Evolutionary conservation across 2,888 invertebrate species (phyloP).

Genomic region (Pelosia muscerda): DNA sequence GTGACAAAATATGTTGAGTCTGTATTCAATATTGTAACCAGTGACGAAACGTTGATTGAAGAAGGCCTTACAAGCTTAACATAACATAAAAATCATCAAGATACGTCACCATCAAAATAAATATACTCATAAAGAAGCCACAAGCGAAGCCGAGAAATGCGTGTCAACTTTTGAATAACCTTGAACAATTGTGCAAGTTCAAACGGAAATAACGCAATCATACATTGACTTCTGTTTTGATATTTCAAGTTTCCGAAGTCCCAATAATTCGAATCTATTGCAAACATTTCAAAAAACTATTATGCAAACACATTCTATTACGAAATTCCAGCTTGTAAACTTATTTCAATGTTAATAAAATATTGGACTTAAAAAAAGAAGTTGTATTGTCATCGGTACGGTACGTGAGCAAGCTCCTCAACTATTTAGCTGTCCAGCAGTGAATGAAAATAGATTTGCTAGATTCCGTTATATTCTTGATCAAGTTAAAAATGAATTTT

Average conservation of each 20-base stretch:
- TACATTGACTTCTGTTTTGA: background rate
- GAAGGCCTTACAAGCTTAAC: background rate
- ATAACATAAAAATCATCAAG: background rate
- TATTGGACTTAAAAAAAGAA: background rate
- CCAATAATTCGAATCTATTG: background rate
- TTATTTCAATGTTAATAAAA: constrained; percentile 6
- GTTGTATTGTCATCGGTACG: background rate
- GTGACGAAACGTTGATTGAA: constrained; percentile 4
- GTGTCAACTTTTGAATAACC: background rate
- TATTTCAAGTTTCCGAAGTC: constrained; percentile 8
- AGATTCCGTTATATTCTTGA: background rate
- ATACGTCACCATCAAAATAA: background rate
- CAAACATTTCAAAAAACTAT: background rate
- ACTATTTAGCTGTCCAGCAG: background rate
- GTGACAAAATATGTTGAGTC: constrained; percentile 6
- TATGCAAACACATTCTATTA: background rate
- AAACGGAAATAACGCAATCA: constrained; percentile 2
- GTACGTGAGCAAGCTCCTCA: background rate
- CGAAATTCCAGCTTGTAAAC: background rate
- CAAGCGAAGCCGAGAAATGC: background rate
- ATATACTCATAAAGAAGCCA: background rate
- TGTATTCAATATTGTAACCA: background rate
- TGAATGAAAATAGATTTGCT: background rate
- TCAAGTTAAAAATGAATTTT: background rate
- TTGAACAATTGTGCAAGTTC: constrained; percentile 5